Evolutionary conservation across 2,888 invertebrate species (phyloP), one percentile per base, ranked within the genome.

Genomic region (Anthoptus insignis): DNA sequence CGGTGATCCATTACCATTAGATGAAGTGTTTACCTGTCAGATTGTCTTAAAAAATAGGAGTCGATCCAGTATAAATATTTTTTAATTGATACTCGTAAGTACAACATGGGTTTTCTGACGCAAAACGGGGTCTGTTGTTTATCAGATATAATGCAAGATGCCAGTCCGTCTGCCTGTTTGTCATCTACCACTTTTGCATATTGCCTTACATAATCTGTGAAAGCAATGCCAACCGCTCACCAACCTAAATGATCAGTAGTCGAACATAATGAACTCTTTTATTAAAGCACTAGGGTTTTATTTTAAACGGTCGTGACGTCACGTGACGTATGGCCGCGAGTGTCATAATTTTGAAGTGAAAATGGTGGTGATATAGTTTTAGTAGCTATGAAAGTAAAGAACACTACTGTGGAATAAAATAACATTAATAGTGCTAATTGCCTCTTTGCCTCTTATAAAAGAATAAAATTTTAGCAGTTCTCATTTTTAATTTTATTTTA

Each of bases 201-300:
- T 47, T 24, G 24, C 24, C 24, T 47, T 47, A 47, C 47, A 47
- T 47, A 47, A 47, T 47, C 47, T 47, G 47, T 47, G 47, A 47
- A 47, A 47, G 47, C 47, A 47, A 42, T 19, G 42, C 19, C 24
- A 24, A 5, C 21, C 47, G 24, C n/a, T 47, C 47, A 47, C 47
- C 47, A 47, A 42, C 42, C 42, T 24, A 47, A 24, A 47, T 47
- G 24, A 47, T 22, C n/a, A 24, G 21, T 9, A 9, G 39, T 8
- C 4, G 19, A 3, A 9, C 42, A 42, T 42, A 42, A 42, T 42
- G 19, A 42, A 42, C 42, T 19, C 19, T 42, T 11, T 19, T 19
- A 19, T 42, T 42, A 42, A 7, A 9, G 6, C 9, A 19, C 1
- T 19, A 42, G 42, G 42, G 42, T n/a, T 42, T 42, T n/a, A 0